Percentiles rank a stretch among this genome's conserved stretches.
These are phyloP conservation scores for Coccyzus lansbergi DNA, from an alignment of 2,797 vertebrate genomes.

Conservation along the genomic window DNA sequence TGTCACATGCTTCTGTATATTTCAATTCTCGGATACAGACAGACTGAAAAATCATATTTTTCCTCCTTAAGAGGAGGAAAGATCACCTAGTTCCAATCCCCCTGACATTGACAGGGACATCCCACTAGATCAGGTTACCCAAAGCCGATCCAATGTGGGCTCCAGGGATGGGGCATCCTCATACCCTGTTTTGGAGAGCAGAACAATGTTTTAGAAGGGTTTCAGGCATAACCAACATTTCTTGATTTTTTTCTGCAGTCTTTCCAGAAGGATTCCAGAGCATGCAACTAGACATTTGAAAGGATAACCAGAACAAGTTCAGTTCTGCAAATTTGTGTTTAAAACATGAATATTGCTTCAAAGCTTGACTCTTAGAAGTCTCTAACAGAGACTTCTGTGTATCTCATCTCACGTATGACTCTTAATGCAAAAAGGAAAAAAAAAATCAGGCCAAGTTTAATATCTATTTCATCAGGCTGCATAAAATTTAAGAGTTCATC, in stretches of 20 bases:
- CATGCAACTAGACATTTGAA: background rate
- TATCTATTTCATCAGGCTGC: rapidly evolving
- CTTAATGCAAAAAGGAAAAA: background rate
- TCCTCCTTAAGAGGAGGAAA: too few relatives aligned
- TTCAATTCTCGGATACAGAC: background rate
- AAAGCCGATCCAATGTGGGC: too few relatives aligned
- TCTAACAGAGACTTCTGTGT: background rate
- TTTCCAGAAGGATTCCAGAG: background rate
- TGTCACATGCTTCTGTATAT: background rate
- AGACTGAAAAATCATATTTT: background rate
- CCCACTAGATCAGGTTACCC: too few relatives aligned
- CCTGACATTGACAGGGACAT: too few relatives aligned
- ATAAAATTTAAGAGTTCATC: background rate
- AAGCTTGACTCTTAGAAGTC: background rate
- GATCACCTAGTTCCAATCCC: too few relatives aligned
- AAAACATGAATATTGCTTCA: background rate
- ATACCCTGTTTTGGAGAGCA: background rate
- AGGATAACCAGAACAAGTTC: background rate
- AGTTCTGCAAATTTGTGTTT: background rate
- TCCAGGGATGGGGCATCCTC: too few relatives aligned
- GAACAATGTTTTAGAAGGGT: background rate
- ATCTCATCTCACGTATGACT: background rate
- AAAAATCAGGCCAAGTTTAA: background rate
- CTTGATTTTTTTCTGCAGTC: background rate
- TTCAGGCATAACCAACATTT: background rate